Conservation (phyloP, 2,113 vertebrate genomes). For the Herpailurus yagouaroundi region DNA sequence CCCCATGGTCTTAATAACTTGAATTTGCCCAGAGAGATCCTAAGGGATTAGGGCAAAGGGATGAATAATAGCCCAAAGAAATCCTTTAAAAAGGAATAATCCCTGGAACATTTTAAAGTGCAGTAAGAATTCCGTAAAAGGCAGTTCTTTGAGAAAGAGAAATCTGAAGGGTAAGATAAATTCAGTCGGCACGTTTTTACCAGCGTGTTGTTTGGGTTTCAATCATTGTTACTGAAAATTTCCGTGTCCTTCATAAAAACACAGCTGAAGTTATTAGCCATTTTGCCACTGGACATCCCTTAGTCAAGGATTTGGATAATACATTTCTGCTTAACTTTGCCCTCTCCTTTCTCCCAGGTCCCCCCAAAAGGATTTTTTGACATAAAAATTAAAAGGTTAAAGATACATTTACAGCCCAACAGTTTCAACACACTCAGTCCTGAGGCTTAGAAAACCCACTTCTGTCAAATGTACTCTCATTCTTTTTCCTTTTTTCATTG, state of each 20-base stretch:
- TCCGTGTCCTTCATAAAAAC: neutral
- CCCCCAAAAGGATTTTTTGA: neutral
- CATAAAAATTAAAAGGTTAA: neutral
- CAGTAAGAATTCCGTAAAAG: neutral
- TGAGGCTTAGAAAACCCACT: neutral
- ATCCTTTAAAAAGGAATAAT: conserved; percentile 3
- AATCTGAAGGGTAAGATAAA: neutral
- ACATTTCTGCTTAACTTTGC: neutral
- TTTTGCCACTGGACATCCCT: neutral
- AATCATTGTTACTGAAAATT: neutral
- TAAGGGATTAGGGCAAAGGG: neutral
- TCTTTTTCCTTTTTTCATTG: neutral
- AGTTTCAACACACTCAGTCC: neutral
- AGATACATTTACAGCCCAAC: neutral
- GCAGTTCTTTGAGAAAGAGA: neutral
- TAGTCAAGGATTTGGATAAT: neutral
- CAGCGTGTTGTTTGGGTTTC: neutral
- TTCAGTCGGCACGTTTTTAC: neutral
- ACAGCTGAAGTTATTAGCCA: neutral
- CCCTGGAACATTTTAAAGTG: neutral
- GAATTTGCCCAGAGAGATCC: neutral
- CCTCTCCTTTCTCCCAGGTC: neutral
- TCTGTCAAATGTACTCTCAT: neutral
- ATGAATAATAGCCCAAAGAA: neutral
- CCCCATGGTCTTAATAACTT: neutral